These are phyloP conservation scores for Erithacus rubecula DNA, from an alignment of 2,797 vertebrate genomes.

Conservation along the genomic window DNA sequence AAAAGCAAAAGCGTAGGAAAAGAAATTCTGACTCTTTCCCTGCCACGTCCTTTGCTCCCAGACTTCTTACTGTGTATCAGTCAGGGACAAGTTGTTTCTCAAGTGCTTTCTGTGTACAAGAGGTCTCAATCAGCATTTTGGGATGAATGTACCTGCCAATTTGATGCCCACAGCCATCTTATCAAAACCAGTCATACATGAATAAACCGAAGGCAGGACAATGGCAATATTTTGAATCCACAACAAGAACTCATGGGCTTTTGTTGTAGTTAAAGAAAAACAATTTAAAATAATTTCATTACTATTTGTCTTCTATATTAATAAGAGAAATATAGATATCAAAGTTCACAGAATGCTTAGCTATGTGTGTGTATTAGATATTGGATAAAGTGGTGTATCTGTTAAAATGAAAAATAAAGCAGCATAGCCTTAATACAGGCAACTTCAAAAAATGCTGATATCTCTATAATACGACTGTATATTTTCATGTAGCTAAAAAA, in stretches of 20 bases:
- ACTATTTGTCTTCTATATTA: not conserved
- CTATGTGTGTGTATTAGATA: not conserved
- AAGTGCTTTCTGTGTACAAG: not conserved
- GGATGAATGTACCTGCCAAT: not conserved
- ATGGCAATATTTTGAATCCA: not conserved
- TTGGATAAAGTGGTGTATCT: not conserved
- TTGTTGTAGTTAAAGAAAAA: not conserved
- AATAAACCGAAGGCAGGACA: not conserved
- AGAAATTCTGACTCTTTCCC: not conserved
- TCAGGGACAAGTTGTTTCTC: not conserved
- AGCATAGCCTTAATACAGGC: not conserved
- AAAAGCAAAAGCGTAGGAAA: not conserved
- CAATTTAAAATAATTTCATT: not conserved
- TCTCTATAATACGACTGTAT: not conserved
- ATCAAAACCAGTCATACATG: not conserved
- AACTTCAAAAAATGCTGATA: not conserved
- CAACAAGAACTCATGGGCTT: not conserved
- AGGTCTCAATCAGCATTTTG: not conserved
- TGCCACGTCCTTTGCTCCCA: not conserved
- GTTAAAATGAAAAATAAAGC: not conserved
- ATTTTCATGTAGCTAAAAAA: not conserved
- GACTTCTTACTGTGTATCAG: not conserved
- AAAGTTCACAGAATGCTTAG: not conserved
- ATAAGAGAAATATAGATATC: not conserved
- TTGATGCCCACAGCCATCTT: not conserved